Evolutionary conservation across 2,888 invertebrate genomes (phyloP), one percentile per base, ranked within the genome.

Genomic region (Eupithecia pulchellata): DNA sequence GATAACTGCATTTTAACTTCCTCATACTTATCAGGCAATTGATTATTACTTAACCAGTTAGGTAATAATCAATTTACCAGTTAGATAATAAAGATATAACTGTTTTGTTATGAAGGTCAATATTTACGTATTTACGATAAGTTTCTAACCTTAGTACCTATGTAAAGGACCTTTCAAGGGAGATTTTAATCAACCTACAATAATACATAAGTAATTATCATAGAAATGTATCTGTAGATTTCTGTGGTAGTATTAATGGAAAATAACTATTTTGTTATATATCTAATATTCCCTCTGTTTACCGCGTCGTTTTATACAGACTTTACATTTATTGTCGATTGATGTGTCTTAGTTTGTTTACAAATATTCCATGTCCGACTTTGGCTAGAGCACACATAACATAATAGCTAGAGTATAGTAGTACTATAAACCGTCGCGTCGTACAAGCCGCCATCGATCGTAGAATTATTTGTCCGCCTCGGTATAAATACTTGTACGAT

Each of bases 1-100:
- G 81, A 83, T 86, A 83, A 77, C 57, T 85, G 86, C 86, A 87
- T 85, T 88, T 88, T 84, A 87, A 88, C 87, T 88, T 88, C 77
- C 76, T 78, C 39, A 68, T 75, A 76, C 74, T 79, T 84, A 86
- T 87, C 82, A 73, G 62, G 69, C 79, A 80, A 78, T 76, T 72
- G 71, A 74, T 66, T 73, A 75, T 66, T 75, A 72, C 34, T 14
- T 61, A 61, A 61, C 34, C 58, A 11, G 20, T 32, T 61, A 57
- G 27, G 29, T 57, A 29, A 57, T 17, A n/a, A 6, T n/a, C n/a
- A n/a, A n/a, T 14, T 61, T 36, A 61, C 34, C 58, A 11, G 20
- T 32, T 61, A 57, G 27, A 57, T 57, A 29, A 57, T 17, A n/a
- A 8, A 57, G 60, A 60, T 36, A 61, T 13, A 32, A 61, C 34